Conservation (phyloP, 2,113 vertebrate genomes). For the Cranoglanis bouderius region DNA sequence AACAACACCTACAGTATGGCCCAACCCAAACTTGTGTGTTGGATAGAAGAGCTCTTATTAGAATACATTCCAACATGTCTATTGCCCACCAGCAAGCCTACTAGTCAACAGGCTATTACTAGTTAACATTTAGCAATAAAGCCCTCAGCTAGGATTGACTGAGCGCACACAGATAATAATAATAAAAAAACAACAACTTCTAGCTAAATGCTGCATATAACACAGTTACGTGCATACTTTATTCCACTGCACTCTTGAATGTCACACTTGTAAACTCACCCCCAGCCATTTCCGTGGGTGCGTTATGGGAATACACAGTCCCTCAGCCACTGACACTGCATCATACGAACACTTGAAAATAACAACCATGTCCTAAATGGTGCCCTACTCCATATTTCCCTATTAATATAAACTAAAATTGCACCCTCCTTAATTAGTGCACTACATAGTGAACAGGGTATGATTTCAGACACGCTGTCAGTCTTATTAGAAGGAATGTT, state of each 20-base stretch:
- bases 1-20: not conserved
- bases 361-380: slow-evolving; percentile 1
- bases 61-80: not conserved
- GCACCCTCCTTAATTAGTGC: not conserved
- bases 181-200: not conserved
- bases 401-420: not conserved
- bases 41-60: not conserved
- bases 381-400: slow-evolving; percentile 4
- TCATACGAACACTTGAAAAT: not conserved
- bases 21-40: not conserved
- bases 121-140: not conserved
- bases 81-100: not conserved
- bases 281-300: not conserved
- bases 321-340: too few species aligned
- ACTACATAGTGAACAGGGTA: not conserved
- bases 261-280: not conserved
- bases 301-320: not conserved
- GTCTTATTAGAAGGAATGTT: not conserved
- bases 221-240: not conserved
- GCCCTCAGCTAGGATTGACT: not conserved
- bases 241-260: not conserved
- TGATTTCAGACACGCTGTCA: not conserved
- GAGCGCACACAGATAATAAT: not conserved
- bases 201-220: not conserved
- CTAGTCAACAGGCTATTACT: not conserved